Evolutionary conservation across 2,888 invertebrate genomes (phyloP).

Genomic region (Athripsodes cinereus): DNA sequence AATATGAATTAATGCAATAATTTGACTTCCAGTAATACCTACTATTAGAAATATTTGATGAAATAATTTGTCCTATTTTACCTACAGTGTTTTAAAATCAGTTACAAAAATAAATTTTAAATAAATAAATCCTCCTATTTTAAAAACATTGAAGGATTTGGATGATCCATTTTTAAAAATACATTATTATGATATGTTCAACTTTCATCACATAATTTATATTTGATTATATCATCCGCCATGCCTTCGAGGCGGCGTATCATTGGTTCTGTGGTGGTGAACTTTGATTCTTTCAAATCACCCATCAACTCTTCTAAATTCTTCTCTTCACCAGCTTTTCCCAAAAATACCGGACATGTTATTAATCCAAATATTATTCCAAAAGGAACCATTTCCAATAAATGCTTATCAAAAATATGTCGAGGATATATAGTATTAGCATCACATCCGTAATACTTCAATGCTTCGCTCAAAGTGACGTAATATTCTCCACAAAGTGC

Average conservation of each 20-base stretch:
- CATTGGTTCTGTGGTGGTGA: background rate
- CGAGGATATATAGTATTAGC: slow-evolving; percentile 6
- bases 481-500: slow-evolving; percentile 16
- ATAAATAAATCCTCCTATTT: too few species aligned
- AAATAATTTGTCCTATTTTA: too few species aligned
- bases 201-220: too few species aligned
- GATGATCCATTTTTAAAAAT: too few species aligned
- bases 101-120: too few species aligned
- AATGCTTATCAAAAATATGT: slow-evolving; percentile 8
- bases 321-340: background rate
- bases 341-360: background rate
- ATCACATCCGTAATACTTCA: slow-evolving; percentile 5
- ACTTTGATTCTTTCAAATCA: background rate
- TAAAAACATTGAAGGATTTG: too few species aligned
- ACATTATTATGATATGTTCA: too few species aligned
- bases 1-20: too few species aligned
- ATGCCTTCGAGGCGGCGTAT: background rate
- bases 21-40: too few species aligned
- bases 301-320: background rate
- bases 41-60: too few species aligned
- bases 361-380: slow-evolving; percentile 5
- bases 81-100: too few species aligned
- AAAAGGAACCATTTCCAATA: background rate
- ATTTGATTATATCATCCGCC: background rate
- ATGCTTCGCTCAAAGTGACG: slow-evolving; percentile 4